Percentiles rank a stretch among this genome's conserved stretches.
Evolutionary conservation across 2,113 vertebrate genomes (phyloP).

Genomic region (Petrocephalus zakoni): DNA sequence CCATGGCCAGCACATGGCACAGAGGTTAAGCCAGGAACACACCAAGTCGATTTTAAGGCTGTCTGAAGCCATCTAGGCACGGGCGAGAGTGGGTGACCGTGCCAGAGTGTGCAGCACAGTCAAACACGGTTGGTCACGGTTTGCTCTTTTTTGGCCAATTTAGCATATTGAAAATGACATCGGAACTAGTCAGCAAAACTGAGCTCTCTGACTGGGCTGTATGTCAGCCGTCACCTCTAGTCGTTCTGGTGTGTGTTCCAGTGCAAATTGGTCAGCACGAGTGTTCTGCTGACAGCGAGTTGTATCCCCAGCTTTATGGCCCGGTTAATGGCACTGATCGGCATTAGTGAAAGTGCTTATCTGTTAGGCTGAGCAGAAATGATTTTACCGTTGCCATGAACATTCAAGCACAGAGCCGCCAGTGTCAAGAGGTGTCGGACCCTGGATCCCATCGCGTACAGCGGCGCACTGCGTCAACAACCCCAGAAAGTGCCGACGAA

Average conservation of each 20-base stretch:
- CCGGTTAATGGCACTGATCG: background rate
- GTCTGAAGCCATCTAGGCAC: background rate
- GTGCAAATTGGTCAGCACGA: background rate
- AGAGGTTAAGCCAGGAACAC: background rate
- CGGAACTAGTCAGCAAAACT: background rate
- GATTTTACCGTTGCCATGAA: constrained; percentile 39
- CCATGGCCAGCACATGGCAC: background rate
- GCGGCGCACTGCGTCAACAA: background rate
- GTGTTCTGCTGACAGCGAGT: background rate
- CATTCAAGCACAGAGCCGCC: constrained; percentile 25
- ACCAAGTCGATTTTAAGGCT: background rate
- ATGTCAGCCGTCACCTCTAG: background rate
- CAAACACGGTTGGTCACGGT: background rate
- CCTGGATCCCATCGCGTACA: constrained; percentile 21
- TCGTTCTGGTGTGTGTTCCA: background rate
- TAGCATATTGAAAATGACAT: background rate
- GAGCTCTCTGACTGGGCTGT: background rate
- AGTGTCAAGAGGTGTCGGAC: constrained; percentile 31
- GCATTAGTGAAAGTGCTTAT: background rate
- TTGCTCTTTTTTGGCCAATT: background rate
- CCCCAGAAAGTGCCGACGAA: background rate
- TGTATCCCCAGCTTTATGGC: background rate
- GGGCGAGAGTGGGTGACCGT: background rate
- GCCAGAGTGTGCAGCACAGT: background rate
- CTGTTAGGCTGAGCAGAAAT: background rate